Base-by-base conservation (phyloP, 2,113 vertebrate species). In the Ellobius talpinus region DNA sequence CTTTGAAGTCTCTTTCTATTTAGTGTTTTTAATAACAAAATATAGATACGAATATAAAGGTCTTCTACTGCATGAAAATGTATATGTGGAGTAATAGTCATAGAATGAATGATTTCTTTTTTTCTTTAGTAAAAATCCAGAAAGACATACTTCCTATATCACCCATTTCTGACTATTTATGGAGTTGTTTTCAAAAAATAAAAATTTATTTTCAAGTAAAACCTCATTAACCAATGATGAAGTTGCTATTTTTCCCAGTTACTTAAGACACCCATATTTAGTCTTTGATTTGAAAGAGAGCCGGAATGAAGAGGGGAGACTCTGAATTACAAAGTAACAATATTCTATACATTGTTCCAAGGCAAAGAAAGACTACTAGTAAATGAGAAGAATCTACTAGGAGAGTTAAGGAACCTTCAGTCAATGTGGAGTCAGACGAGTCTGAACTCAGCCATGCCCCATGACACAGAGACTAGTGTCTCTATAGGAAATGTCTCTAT, bases 1-100 rank as follows among this genome's bases (percentile, higher is more conserved):
- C 33, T 85, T 91, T 77, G 47, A 96, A 94, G 55, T 58, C 72
- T 58, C 79, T 96, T 97, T 91, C 17, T 58, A 78, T 47, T 93
- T 58, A 47, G 39, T 50, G 31, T 33, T 86, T 68, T 42, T 33
- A 93, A 91, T 6, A 14, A 89, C 52, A 94, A 23, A 90, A 94
- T 52, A 16, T 91, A 73, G 42, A 93, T 36, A 87, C 16, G 45
- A 89, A 96, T 36, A 70, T 82, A 89, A 93, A 96, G 7, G 8
- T 10, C 47, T 23, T 86, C 7, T 14, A 10, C 50, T 94, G 2
- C 55, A 96, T 82, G 66, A 52, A 89, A 77, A 10, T 26, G 65
- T 14, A 58, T 31, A 90, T 76, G 39, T 86, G 50, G 78, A 66
- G 72, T 17, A 50, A 11, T n/a, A 82, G 63, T 93, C 4, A 39